A percentile compares a stretch with the other conserved stretches of the same genome.
Conservation (phyloP, 2,113 vertebrate species). For the Numenius arquata region DNA sequence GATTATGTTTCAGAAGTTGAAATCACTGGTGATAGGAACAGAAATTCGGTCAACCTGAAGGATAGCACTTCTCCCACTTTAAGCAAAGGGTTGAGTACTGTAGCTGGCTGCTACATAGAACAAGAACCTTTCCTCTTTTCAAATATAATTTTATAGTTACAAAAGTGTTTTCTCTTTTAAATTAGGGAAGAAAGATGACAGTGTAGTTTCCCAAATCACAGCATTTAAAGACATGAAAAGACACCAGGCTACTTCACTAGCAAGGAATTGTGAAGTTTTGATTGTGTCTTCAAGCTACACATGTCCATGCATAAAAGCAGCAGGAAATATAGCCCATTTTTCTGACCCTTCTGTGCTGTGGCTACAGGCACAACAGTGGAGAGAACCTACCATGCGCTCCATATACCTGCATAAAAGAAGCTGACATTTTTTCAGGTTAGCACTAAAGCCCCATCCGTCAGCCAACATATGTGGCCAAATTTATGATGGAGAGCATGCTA, state of each 20-base stretch:
- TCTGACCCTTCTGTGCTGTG: neutral
- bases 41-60: neutral
- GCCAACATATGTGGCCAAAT: neutral
- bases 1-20: neutral
- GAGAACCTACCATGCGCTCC: neutral
- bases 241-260: neutral
- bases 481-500: neutral
- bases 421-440: neutral
- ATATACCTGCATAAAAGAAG: neutral
- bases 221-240: neutral
- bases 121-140: accelerated
- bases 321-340: neutral
- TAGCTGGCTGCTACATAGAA: neutral
- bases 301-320: neutral
- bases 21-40: neutral
- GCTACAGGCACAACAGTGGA: neutral
- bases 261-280: neutral
- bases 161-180: neutral
- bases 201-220: neutral
- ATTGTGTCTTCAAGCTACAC: neutral
- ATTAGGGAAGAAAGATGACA: neutral
- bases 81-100: neutral
- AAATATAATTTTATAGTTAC: neutral
- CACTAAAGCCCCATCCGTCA: neutral
- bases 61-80: neutral